Conservation (phyloP, 2,888 invertebrate species). For the Prosapia bicincta region DNA sequence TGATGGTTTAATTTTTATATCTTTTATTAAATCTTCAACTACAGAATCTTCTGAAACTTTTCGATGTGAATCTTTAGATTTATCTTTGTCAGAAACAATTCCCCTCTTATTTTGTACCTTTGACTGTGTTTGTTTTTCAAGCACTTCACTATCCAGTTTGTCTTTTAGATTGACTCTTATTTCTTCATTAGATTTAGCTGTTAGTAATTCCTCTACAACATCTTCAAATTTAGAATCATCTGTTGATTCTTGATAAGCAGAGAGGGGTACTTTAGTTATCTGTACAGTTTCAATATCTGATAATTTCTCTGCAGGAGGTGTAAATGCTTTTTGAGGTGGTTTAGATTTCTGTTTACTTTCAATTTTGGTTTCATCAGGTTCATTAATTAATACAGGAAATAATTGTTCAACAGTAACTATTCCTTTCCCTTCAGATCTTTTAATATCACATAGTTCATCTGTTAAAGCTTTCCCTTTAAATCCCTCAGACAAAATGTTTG, state of each 20-base stretch:
- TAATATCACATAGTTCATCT: too few relatives aligned
- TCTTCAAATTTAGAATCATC: background rate
- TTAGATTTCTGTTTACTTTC: background rate
- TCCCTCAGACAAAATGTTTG: background rate
- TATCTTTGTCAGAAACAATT: background rate
- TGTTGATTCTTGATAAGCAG: background rate
- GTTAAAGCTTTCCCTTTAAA: background rate
- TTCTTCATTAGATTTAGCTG: background rate
- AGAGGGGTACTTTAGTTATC: background rate
- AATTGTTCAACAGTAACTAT: too few relatives aligned
- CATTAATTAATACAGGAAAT: too few relatives aligned
- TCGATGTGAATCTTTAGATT: background rate
- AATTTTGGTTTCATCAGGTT: background rate
- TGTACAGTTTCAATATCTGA: background rate
- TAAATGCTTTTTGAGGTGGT: background rate
- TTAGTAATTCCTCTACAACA: background rate
- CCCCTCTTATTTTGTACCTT: background rate
- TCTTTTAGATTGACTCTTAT: background rate
- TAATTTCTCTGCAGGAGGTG: background rate
- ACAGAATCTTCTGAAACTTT: too few relatives aligned
- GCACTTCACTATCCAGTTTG: background rate
- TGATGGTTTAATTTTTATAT: too few relatives aligned
- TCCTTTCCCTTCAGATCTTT: too few relatives aligned
- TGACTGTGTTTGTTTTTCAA: background rate
- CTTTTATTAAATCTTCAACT: too few relatives aligned